phyloP scores from a whole-genome alignment of 2,797 vertebrate genomes.

The Aldrovandia affinis region DNA sequence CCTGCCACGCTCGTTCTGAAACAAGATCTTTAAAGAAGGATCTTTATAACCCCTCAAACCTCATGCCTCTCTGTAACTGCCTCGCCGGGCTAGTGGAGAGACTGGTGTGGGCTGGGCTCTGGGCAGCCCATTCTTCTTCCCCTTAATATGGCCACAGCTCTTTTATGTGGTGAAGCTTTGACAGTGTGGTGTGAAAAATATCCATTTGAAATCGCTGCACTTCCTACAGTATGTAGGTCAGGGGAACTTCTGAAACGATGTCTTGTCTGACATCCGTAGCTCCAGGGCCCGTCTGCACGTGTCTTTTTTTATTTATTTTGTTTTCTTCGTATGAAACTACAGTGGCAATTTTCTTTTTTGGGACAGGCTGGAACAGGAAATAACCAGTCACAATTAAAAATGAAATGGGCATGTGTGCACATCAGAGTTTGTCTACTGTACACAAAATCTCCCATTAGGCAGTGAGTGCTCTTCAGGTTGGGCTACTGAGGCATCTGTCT shows the following conservation, averaged over 20 bases:
- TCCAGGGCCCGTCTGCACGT: conserved; percentile 9
- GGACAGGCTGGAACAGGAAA: neutral
- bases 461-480: neutral
- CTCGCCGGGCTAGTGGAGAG: neutral
- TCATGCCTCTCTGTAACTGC: neutral
- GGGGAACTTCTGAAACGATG: conserved; percentile 3
- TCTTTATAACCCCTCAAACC: neutral
- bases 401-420: neutral
- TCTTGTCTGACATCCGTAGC: conserved; percentile 2
- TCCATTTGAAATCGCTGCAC: neutral
- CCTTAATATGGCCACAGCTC: neutral
- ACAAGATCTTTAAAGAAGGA: no score
- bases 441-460: neutral
- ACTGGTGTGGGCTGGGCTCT: neutral
- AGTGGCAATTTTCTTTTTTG: no score
- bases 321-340: neutral
- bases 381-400: neutral
- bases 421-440: neutral
- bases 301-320: neutral
- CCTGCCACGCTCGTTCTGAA: neutral
- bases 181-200: conserved; percentile 32
- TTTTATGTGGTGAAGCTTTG: conserved; percentile 29
- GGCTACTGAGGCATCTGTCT: neutral
- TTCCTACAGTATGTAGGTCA: conserved; percentile 31
- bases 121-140: no score